Evolutionary conservation across 2,113 vertebrate species (phyloP).

Genomic region (Jaculus jaculus): DNA sequence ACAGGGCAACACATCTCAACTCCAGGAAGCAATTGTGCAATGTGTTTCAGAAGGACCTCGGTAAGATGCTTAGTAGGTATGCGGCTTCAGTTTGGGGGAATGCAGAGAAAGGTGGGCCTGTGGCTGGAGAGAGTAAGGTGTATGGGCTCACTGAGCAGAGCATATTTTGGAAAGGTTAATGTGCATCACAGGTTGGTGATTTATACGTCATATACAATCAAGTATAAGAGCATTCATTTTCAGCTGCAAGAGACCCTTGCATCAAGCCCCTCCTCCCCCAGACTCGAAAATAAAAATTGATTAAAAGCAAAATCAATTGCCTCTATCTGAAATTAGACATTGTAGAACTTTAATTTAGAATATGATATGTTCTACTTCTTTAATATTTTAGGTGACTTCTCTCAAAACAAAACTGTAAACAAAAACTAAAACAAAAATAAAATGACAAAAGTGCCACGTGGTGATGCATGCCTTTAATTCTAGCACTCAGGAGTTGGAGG

Average conservation of each 20-base stretch:
- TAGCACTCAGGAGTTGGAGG: no score
- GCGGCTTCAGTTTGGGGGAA: background rate
- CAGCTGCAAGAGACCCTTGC: no score
- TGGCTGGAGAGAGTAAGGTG: background rate
- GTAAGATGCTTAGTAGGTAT: background rate
- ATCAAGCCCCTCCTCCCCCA: no score
- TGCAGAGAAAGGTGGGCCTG: fast-evolving
- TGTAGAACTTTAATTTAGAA: no score
- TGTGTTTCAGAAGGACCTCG: background rate
- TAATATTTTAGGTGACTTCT: background rate
- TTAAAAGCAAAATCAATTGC: no score
- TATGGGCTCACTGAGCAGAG: background rate
- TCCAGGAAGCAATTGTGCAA: background rate
- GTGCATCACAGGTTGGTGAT: background rate
- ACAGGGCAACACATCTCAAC: background rate
- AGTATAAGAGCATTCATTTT: background rate
- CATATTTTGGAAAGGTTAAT: background rate
- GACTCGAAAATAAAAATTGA: no score
- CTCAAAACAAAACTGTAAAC: background rate
- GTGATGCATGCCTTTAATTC: no score
- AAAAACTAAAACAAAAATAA: background rate
- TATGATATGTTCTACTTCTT: background rate
- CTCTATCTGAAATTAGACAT: no score
- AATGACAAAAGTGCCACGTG: background rate
- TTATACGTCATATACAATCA: constrained; percentile 14